Base-by-base conservation (phyloP, 2,113 vertebrate genomes). In the Alethe diademata region DNA sequence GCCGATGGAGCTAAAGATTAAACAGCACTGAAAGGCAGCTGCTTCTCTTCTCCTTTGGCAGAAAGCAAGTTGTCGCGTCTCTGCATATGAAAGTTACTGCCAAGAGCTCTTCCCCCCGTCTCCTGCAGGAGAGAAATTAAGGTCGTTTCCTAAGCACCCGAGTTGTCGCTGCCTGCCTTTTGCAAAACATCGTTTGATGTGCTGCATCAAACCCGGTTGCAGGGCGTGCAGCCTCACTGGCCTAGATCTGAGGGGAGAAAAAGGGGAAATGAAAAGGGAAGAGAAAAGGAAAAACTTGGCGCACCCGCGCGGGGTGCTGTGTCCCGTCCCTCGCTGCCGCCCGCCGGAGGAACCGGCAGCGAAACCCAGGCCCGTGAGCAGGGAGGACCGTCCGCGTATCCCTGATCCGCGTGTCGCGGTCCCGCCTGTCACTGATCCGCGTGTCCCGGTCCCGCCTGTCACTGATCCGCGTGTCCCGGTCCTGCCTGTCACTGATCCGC, bases 1-100 rank as follows among this genome's bases (percentile, higher is more conserved):
- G 86, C 47, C 2, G 61, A 65, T 62, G 96, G 66, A 94, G 81
- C 86, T 86, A 20, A 78, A 85, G 93, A 95, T 96, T 93, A 96
- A 97, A 97, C 70, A 78, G 93, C 95, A 38, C 33, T 45, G 90
- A 92, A 92, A 97, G 54, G 86, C 95, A 90, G 94, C 84, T 97
- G 93, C 96, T 95, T 78, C 95, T 92, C 93, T 85, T 91, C 94
- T 96, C 90, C 88, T 66, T 69, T 72, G 93, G 88, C 96, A 91
- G 76, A 89, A 85, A 82, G 11, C 9, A 24, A 53, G 61, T 90
- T 74, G 69, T 70, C 42, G 20, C 31, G 35, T 80, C 69, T 86
- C 95, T 70, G 89, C 69, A 3, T 33, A 42, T n/a, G 64, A 74
- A 92, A 92, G 60, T 78, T 80, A 38, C 36, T 75, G 91, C 88